Evolutionary conservation across 2,113 vertebrate genomes (phyloP).

Genomic region (Dicrurus megarhynchus): DNA sequence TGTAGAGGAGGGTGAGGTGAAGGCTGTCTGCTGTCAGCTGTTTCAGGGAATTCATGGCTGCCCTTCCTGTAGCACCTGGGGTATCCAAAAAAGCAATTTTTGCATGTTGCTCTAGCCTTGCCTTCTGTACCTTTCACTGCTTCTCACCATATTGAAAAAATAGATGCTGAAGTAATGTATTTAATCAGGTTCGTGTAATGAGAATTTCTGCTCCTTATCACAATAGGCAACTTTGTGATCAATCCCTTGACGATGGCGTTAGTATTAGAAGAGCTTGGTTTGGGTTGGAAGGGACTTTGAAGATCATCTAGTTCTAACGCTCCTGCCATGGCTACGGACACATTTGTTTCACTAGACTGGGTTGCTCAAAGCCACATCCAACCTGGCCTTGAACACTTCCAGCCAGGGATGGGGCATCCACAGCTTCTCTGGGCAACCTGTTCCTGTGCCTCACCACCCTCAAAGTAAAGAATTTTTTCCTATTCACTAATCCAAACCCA

Average conservation of each 20-base stretch:
- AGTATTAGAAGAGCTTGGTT: background rate
- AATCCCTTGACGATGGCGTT: background rate
- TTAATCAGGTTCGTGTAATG: background rate
- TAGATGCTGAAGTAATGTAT: background rate
- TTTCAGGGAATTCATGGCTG: background rate
- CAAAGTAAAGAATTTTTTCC: background rate
- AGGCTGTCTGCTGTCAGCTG: background rate
- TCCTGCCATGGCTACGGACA: background rate
- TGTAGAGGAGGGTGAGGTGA: background rate
- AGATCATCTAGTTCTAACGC: background rate
- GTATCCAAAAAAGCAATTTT: background rate
- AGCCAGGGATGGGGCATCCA: background rate
- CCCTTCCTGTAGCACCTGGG: fast-evolving
- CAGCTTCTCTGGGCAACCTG: background rate
- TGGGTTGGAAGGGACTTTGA: background rate
- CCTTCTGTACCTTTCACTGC: background rate
- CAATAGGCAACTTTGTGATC: background rate
- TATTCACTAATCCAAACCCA: background rate
- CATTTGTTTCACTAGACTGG: fast-evolving
- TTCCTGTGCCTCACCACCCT: background rate
- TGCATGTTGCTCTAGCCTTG: background rate
- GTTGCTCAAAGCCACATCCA: background rate
- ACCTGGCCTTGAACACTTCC: background rate
- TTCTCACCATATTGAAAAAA: background rate
- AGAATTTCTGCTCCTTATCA: background rate